phyloP scores from a whole-genome alignment of 2,888 invertebrate species.

The Clepsis dumicolana region DNA sequence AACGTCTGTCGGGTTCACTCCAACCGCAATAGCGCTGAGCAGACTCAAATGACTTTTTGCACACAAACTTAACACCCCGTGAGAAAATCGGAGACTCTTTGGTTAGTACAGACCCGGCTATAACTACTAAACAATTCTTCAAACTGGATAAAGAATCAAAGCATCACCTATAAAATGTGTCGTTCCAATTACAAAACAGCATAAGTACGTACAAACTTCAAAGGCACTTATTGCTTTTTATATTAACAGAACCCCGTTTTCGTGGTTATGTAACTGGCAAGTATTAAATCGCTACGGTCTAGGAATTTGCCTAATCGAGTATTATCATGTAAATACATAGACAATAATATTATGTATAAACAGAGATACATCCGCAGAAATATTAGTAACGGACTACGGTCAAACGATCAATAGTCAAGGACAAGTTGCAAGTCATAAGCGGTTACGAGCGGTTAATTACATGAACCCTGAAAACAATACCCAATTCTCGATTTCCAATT shows the following conservation, averaged over 20 bases:
- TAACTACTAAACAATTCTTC: background rate
- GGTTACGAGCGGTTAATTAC: background rate
- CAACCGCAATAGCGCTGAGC: background rate
- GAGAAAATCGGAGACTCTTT: background rate
- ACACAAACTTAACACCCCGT: background rate
- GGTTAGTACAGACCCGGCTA: background rate
- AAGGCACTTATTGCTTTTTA: background rate
- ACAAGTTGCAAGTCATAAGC: conserved; percentile 14
- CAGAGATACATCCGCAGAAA: conserved; percentile 23
- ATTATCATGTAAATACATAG: conserved; percentile 36
- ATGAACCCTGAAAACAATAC: no score
- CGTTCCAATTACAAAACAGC: background rate
- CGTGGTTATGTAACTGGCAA: conserved; percentile 5
- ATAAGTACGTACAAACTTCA: background rate
- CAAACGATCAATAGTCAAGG: conserved; percentile 31
- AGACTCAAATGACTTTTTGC: background rate
- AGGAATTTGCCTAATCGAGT: conserved; percentile 33
- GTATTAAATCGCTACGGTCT: conserved; percentile 17
- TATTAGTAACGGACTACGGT: conserved; percentile 23
- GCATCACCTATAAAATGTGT: background rate
- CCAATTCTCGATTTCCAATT: no score
- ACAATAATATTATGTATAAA: conserved; percentile 38
- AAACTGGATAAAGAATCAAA: background rate
- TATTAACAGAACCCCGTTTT: background rate
- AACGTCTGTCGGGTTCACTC: background rate